These are phyloP conservation scores for Caenorhabditis macrosperma DNA, from an alignment of 2,888 invertebrate species.

Conservation along the genomic window DNA sequence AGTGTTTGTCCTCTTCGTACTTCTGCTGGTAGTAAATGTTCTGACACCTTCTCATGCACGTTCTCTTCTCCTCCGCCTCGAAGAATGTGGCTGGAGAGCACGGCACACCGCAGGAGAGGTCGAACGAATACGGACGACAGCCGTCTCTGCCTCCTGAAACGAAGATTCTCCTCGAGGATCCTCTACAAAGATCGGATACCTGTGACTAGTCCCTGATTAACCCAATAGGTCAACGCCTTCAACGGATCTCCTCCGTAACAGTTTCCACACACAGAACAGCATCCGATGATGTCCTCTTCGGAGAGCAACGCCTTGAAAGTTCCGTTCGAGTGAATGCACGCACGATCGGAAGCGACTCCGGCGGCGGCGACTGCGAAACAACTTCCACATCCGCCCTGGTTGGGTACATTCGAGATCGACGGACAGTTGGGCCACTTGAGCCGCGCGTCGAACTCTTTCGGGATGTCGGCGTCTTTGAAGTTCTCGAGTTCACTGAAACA, in stretches of 20 bases:
- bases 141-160: constrained; percentile 76
- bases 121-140: constrained; percentile 77
- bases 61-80: constrained; percentile 74
- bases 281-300: constrained; percentile 75
- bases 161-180: neutral
- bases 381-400: constrained; percentile 80
- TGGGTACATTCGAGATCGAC: constrained; percentile 75
- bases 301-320: constrained; percentile 70
- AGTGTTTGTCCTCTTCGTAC: constrained; percentile 78
- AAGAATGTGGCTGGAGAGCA: constrained; percentile 78
- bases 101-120: constrained; percentile 76
- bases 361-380: constrained; percentile 79
- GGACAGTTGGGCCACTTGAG: constrained; percentile 78
- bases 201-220: constrained; percentile 76
- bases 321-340: constrained; percentile 79
- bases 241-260: constrained; percentile 80
- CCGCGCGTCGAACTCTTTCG: constrained; percentile 77
- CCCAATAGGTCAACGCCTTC: constrained; percentile 79
- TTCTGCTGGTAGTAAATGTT: constrained; percentile 77
- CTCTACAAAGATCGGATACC: constrained; percentile 39
- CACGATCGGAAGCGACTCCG: constrained; percentile 78
- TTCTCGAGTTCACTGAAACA: constrained; percentile 71
- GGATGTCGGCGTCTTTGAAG: constrained; percentile 68
- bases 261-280: constrained; percentile 78
- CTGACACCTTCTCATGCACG: constrained; percentile 75